Conservation (phyloP, 2,888 invertebrate genomes). For the Quadroppia sp. region DNA sequence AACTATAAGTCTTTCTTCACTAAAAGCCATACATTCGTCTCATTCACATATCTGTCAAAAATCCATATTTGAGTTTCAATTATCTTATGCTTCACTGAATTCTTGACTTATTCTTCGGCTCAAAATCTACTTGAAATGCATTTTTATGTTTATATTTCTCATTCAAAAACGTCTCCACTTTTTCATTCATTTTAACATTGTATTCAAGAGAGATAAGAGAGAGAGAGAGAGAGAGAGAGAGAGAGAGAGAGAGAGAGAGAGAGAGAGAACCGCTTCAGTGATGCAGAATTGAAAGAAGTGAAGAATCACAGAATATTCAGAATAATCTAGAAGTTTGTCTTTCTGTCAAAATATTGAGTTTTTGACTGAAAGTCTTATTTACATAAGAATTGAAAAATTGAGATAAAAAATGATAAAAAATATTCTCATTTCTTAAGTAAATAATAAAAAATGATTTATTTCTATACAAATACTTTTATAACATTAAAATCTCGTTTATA, state of each 20-base stretch:
- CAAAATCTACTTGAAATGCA: not conserved
- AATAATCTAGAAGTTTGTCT: no score
- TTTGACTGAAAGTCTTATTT: not conserved
- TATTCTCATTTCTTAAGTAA: not conserved
- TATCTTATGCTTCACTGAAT: conserved; percentile 21
- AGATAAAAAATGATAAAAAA: not conserved
- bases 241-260: conserved; percentile 1
- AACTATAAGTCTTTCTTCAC: not conserved
- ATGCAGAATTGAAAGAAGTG: not conserved
- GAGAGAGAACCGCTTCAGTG: not conserved
- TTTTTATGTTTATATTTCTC: not conserved
- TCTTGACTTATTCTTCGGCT: not conserved
- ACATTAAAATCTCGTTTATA: not conserved
- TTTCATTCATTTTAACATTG: not conserved
- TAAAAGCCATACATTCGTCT: not conserved
- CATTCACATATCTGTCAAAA: conserved; percentile 15
- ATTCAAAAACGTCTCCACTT: not conserved
- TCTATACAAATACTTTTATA: no score
- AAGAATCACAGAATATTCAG: no score
- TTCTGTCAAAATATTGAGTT: not conserved
- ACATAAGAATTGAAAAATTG: not conserved
- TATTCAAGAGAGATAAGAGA: not conserved
- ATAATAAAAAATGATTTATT: not conserved
- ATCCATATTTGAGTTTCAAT: conserved; percentile 34
- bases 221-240: conserved; percentile 9